A percentile compares a stretch with the other conserved stretches of the same genome.
phyloP scores from a whole-genome alignment of 2,797 vertebrate species.

The Siniperca undulata region DNA sequence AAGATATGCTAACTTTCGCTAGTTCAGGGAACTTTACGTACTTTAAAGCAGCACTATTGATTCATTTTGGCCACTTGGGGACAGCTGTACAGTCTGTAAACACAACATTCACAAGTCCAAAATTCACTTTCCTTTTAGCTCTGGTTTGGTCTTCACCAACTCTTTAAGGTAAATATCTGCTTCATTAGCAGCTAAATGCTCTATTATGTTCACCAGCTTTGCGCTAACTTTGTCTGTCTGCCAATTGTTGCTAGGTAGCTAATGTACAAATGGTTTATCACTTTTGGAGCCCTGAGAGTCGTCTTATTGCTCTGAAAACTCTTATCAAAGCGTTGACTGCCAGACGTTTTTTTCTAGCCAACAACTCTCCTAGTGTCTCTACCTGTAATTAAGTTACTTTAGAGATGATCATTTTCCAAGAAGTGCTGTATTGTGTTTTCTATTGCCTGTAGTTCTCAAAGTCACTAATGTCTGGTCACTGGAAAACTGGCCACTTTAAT shows the following conservation, averaged over 20 bases:
- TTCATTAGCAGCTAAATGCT: not conserved
- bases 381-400: not conserved
- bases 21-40: not conserved
- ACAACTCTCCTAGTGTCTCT: not conserved
- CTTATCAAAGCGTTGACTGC: too few species aligned
- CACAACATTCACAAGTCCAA: too few species aligned
- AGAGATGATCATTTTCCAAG: not conserved
- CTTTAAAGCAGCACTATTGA: slow-evolving; percentile 7
- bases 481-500: not conserved
- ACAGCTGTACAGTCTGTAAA: not conserved
- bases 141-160: not conserved
- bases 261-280: not conserved
- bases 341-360: not conserved
- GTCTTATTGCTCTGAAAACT: not conserved
- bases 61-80: not conserved
- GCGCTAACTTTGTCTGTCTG: not conserved
- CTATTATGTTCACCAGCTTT: not conserved
- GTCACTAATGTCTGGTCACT: not conserved
- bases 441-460: not conserved
- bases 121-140: not conserved
- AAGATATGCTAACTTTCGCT: not conserved
- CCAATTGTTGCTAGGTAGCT: not conserved
- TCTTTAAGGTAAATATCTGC: not conserved
- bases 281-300: not conserved
- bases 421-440: not conserved